Evolutionary conservation across 1,140 invertebrate genomes (phyloP), one percentile per base, ranked within the genome.

Genomic region (Aphaenogaster rudis): DNA sequence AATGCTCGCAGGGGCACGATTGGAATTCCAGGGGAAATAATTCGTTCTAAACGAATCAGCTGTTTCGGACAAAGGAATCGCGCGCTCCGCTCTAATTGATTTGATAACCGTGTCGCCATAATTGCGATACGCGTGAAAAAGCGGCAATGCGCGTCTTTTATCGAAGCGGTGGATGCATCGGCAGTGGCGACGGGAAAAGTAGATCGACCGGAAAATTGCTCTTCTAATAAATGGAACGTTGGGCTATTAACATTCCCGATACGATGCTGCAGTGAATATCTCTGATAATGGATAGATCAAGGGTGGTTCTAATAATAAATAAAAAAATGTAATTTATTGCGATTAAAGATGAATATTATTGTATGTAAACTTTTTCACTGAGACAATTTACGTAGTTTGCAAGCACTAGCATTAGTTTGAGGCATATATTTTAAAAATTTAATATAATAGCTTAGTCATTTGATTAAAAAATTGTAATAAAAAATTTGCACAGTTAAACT

Each of bases 11-110:
- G 39, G 42, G 71, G 57, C 52, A 39, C 78, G 66, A 77, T 21
- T 82, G 86, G 78, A 91, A 89, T 91, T 72, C 64, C 63, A 52
- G 69, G 50, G 63, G 74, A 76, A 84, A 81, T 45, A 86, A 90
- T 48, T 91, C 80, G 78, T 86, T 28, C 61, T 63, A 74, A 69
- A 88, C 86, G 89, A 91, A 91, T 92, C 91, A 91, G 91, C 89
- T 92, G 88, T 92, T 92, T 84, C 54, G 87, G 39, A 91, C 89
- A 92, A 92, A 89, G 59, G 67, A 81, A 13, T 81, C 74, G 59
- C 82, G 74, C 77, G 85, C 28, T 54, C 13, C n/a, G 64, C 64
- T 87, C 61, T 91, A 90, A 92, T 92, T 84, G 79, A 88, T 82
- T 78, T 86, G 88, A 87, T 79, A 84, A 72, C 76, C 81, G 78